These are phyloP conservation scores for Phoebastria nigripes DNA, from an alignment of 2,797 vertebrate genomes.

Conservation along the genomic window DNA sequence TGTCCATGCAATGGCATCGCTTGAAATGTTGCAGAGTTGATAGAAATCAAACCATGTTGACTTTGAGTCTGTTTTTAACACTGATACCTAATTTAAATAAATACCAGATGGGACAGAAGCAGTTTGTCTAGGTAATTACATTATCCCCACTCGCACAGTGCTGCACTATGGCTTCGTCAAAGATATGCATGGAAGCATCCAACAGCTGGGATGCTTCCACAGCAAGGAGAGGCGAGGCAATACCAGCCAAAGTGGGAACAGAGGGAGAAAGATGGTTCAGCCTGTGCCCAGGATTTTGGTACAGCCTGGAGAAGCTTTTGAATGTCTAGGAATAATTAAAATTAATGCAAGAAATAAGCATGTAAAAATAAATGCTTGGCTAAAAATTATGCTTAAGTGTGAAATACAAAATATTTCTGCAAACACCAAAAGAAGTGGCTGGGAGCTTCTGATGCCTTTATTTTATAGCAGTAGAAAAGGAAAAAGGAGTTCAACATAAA, in stretches of 20 bases:
- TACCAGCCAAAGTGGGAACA: background rate
- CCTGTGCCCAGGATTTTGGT: background rate
- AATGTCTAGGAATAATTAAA: background rate
- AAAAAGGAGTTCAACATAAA: constrained; percentile 24
- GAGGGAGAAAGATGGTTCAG: background rate
- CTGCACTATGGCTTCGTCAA: background rate
- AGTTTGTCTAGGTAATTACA: background rate
- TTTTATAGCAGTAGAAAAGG: constrained; percentile 16
- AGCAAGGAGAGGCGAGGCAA: background rate
- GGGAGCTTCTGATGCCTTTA: background rate
- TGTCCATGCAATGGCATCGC: accelerated
- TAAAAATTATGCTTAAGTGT: background rate
- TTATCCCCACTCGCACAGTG: background rate
- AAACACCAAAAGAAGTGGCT: background rate
- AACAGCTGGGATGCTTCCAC: background rate
- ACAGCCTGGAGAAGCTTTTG: background rate
- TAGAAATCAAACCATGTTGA: background rate
- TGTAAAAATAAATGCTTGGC: background rate
- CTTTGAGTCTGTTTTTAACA: background rate
- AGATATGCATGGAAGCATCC: background rate
- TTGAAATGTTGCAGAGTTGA: background rate
- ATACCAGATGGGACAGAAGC: background rate
- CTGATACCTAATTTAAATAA: background rate
- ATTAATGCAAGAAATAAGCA: background rate
- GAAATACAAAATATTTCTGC: background rate